These are phyloP conservation scores for Mastomys coucha DNA, from an alignment of 2,113 vertebrate genomes.

Conservation along the genomic window DNA sequence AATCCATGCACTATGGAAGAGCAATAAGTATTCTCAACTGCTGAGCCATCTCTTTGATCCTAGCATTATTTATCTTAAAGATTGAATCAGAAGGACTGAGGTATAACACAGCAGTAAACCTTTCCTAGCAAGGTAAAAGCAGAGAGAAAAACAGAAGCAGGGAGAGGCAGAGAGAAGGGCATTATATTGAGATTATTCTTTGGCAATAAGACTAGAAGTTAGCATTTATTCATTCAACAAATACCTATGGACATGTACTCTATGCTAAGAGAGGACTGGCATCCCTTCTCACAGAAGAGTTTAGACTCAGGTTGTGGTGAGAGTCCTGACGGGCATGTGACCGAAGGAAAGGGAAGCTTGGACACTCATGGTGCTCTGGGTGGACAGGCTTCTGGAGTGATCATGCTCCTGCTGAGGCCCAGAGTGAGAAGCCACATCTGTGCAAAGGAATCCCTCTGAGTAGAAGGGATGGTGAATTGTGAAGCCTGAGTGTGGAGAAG, in stretches of 20 bases:
- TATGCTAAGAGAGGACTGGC: not conserved
- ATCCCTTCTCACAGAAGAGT: not conserved
- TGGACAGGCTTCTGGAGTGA: not conserved
- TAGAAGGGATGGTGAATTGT: not conserved
- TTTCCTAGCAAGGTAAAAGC: not conserved
- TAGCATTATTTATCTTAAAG: not conserved
- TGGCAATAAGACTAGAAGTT: conserved; percentile 10
- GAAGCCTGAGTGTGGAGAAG: not conserved
- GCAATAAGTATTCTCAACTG: not conserved
- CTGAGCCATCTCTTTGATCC: not conserved
- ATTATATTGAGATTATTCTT: not conserved
- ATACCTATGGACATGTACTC: not conserved
- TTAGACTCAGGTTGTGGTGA: not conserved
- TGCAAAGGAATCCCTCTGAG: not conserved
- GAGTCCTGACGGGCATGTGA: not conserved
- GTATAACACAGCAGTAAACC: not conserved
- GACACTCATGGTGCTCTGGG: not conserved
- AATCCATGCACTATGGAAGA: not conserved
- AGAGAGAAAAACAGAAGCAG: not conserved
- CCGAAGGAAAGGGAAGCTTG: not conserved
- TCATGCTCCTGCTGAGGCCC: not conserved
- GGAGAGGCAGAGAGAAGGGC: not conserved
- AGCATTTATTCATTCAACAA: not conserved
- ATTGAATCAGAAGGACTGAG: not conserved
- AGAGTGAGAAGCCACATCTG: not conserved